Base-by-base conservation (phyloP, 2,888 invertebrate genomes). In the Nowickia ferox region DNA sequence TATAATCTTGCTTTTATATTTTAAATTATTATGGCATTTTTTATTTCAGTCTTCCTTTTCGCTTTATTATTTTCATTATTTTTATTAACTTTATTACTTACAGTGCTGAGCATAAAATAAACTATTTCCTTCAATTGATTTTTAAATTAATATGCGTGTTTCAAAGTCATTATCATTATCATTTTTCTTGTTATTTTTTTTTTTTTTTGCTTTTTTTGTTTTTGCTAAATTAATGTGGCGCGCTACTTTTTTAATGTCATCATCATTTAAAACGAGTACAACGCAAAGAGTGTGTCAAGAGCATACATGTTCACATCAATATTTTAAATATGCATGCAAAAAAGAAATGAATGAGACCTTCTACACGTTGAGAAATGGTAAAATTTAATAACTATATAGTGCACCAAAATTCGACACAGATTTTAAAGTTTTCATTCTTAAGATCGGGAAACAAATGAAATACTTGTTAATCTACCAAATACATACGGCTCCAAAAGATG, bases 151-250 rank as follows among this genome's bases (percentile, higher is more conserved):
- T 74, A 86, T 86, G 83, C 86, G 83, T 87, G 86, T 61, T 78
- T 84, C 66, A 57, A 69, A 77, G 84, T 83, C 84, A 87, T 87
- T 87, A 87, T 76, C 77, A 74, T 83, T 80, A 66, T 84, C 75
- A 74, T 83, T 80, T 59, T 79, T 48, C 48, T 55, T 69, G 46
- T 65, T 71, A 59, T n/a, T 30, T 30, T 30, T 0, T 6, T 6
- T 30, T 30, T 30, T 30, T 30, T 30, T 30, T 30, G 42, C 30
- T 46, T 19, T 69, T 51, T 69, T 40, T n/a, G n/a, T 13, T 63
- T 72, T 68, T 44, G 30, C 30, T 30, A 30, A 30, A 30, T 17
- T 53, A 71, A 71, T 40, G 48, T 72, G 65, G 51, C 59, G 42
- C 22, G 53, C 42, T 63, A 63, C 44, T 17, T 44, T 69, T 38